Evolutionary conservation across 2,888 invertebrate species (phyloP), one percentile per base, ranked within the genome.

Genomic region (Cecidostiba fungosa): DNA sequence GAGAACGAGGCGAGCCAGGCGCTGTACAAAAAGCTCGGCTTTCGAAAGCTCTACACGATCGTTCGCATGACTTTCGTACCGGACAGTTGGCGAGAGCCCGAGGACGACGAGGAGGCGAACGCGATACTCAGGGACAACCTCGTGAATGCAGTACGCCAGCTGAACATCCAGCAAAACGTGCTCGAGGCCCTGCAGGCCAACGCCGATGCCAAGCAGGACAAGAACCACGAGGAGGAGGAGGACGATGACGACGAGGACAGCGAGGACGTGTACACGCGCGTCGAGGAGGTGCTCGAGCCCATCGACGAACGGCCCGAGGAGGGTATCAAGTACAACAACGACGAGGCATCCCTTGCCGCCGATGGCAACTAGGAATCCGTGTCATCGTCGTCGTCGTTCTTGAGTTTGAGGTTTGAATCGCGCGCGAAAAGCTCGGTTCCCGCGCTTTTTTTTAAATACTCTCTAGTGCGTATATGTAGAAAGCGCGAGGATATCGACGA

Each of bases 1-100:
- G 97, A 97, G 94, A 97, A 97, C 93, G 97, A 97, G 93, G 97
- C 97, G 88, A 97, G 97, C 89, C 96, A 97, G 91, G 96, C 96
- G 90, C 95, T 97, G 83, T 97, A 97, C 94, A 96, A 95, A 89
- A 97, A 97, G 93, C 95, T 97, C 91, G 97, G 97, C 91, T 97
- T 97, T 94, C 95, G 95, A 92, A 96, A 96, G 93, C 95, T 96
- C 90, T 97, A 96, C 93, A 96, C 82, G 91, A 93, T 87, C 92
- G 92, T 85, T 92, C 91, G 91, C 85, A 90, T 78, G 91, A 92
- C 66, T 5, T 95, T 97, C 93, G 95, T 95, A 92, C 96, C 96
- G 77, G 91, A 93, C 86, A 92, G 92, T 83, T 93, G 91, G 91
- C 88, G 89, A 47, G 91, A 90, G 10, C 85, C 87, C 12, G 87